Conservation (phyloP, 1,140 invertebrate species). For the Glomeris maerens region DNA sequence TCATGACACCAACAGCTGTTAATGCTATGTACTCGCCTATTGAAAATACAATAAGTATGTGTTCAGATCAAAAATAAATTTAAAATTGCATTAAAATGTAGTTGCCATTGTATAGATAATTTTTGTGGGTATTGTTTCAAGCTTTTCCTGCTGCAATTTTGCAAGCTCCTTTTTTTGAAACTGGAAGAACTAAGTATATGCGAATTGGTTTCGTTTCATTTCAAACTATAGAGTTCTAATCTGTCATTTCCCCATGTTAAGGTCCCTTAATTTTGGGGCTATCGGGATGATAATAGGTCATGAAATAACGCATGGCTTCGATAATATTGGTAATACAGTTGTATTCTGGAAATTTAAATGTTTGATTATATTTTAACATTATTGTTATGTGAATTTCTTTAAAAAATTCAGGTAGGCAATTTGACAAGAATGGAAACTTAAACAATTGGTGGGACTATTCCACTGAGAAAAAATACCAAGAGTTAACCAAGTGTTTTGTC, state of each 20-base stretch:
- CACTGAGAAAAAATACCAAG: slow-evolving; percentile 61
- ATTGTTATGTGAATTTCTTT: slow-evolving; percentile 4
- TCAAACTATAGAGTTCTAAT: too few species aligned
- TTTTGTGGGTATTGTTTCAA: too few species aligned
- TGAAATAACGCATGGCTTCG: slow-evolving; percentile 35
- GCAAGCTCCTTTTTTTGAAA: slow-evolving; percentile 37
- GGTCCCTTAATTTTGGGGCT: slow-evolving; percentile 32
- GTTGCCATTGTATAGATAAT: too few species aligned
- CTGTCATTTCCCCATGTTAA: slow-evolving; percentile 14
- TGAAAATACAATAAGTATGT: too few species aligned
- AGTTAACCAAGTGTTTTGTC: slow-evolving; percentile 24
- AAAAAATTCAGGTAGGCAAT: slow-evolving; percentile 75
- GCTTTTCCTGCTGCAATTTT: slow-evolving; percentile 40
- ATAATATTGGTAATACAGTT: slow-evolving; percentile 17
- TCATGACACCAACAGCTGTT: too few species aligned
- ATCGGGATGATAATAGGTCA: slow-evolving; percentile 33
- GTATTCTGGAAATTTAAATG: background rate
- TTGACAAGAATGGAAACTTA: slow-evolving; percentile 94
- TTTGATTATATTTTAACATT: slow-evolving; percentile 1
- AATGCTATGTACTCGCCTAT: too few species aligned
- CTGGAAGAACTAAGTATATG: slow-evolving; percentile 33
- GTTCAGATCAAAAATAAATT: too few species aligned
- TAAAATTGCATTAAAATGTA: too few species aligned
- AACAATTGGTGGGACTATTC: slow-evolving; percentile 96
- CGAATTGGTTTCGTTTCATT: background rate